Base-by-base conservation (phyloP, 2,113 vertebrate species). In the Ammodytes dubius region DNA sequence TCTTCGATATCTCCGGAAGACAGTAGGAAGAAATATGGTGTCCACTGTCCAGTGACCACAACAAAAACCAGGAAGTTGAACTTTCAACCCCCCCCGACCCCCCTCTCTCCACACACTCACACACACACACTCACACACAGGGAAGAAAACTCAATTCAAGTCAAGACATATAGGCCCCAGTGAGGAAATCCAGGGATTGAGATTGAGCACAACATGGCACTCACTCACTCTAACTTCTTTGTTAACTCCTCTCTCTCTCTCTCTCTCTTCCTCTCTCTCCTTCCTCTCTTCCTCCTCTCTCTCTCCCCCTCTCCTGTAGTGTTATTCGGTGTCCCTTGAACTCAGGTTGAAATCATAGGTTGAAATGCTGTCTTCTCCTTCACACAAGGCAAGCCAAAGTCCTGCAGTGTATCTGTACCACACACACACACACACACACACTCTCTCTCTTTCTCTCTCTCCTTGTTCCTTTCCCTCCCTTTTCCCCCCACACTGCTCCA, bases 381-480 rank as follows among this genome's bases (percentile, higher is more conserved):
- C 56, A 59, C 74, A 74, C 82, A 77, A 72, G 84, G 54, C 82
- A 82, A 82, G 57, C 74, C 84, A 90, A 90, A 93, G 88, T 92
- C 85, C 79, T 80, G 61, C 56, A 17, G 54, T 72, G 43, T 71
- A 52, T 71, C 39, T 86, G 40, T 52, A 66, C n/a, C n/a, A n/a
- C n/a, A n/a, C 47, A 49, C 27, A 27, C 27, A 27, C 27, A 27
- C 27, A 27, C 27, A 27, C 27, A 27, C 27, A 27, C 27, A 27
- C 27, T 27, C 27, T 27, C 27, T 27, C 1, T 27, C 27, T n/a
- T n/a, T 76, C 77, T 74, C 65, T 54, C 69, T 82, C 56, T 64
- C 59, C 81, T 79, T 82, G 52, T 85, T 82, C 13, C 64, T 88
- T 87, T 87, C 77, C 79, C 85, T 87, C 85, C 82, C 76, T 85